A percentile compares a stretch with the other conserved stretches of the same genome.
Conservation (phyloP, 2,113 vertebrate genomes). For the Danio rerio region GRCz12tu NC_133199.1:20288501-20289000, state of each 20-base stretch:
- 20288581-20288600: background rate
- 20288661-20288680: background rate
- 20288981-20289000: background rate
- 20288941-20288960: background rate
- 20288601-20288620: background rate
- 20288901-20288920: too few species aligned
- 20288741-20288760: too few species aligned
- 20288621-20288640: background rate
- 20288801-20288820: too few species aligned
- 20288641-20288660: background rate
- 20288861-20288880: too few species aligned
- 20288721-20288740: too few species aligned
- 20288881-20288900: too few species aligned
- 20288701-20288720: background rate
- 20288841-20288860: too few species aligned
- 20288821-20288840: too few species aligned
- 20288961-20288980: background rate
- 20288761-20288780: too few species aligned
- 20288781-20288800: too few species aligned
- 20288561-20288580: background rate
- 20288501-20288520: slow-evolving; percentile 6
- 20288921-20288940: background rate
- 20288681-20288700: background rate
- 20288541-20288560: slow-evolving; percentile 16
- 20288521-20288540: slow-evolving; percentile 7